Base-by-base conservation (phyloP, 92 coral and sea anemone genomes). In the Epizoanthus rinbou region DNA sequence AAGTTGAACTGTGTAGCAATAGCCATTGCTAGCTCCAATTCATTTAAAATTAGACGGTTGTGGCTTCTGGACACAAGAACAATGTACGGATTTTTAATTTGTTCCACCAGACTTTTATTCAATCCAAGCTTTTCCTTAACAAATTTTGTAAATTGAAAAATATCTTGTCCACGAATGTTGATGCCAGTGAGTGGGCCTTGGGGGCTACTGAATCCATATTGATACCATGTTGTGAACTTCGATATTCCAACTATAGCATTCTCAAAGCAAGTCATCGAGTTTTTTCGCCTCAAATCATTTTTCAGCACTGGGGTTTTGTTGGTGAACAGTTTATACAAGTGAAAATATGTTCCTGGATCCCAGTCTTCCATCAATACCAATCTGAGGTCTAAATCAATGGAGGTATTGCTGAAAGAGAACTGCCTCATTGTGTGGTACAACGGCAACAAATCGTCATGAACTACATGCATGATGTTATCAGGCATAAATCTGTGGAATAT, bases 361-460 rank as follows among this genome's bases (percentile, higher is more conserved):
- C 98, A 76, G 14, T 92, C 98, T 24, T 97, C 99, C 99, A 97
- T 97, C 73, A 97, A 37, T 47, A 97, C 91, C 22, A 94, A 58
- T 63, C 88, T 89, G 15, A 86, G 80, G 18, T 81, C 89, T 15
- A 87, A 84, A 72, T 93, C 92, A 17, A 88, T 10, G 19, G 90
- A 58, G 37, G 37, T 39, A 52, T 41, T 64, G 2, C 33, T 60
- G 59, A 50, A 74, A 59, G 93, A 86, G 85, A 87, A 94, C 85
- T 90, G 92, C 47, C 87, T 83, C 63, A 91, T 73, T 1, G 99
- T 97, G 78, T 88, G 91, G 84, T 88, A 97, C 52, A 97, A 50
- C 16, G 99, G 99, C 52, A 97, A 76, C 3, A 97, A 85, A 86
- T 97, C 99, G 57, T 97, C 99, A 43, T 97, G 99, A 35, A 97